A percentile compares a stretch with the other conserved stretches of the same genome.
These are phyloP conservation scores for Anastatus disparis DNA, from an alignment of 1,140 invertebrate genomes.

Conservation along the genomic window DNA sequence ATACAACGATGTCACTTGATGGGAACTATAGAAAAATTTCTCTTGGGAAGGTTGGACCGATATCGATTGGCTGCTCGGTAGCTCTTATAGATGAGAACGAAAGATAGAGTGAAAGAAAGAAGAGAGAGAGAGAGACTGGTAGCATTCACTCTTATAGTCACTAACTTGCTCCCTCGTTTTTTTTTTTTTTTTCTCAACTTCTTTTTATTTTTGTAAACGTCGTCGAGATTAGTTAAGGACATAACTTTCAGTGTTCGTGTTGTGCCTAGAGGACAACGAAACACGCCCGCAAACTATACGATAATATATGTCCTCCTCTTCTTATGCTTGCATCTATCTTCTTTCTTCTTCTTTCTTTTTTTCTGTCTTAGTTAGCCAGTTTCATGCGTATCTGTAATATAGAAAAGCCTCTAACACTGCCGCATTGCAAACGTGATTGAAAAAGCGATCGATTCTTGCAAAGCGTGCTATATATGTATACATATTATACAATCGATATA, in stretches of 20 bases:
- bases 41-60: too few relatives aligned
- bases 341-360: neutral
- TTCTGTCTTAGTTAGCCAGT: too few relatives aligned
- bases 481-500: neutral
- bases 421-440: neutral
- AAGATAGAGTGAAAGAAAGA: too few relatives aligned
- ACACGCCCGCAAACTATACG: constrained; percentile 1
- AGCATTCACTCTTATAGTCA: neutral
- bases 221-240: constrained; percentile 28
- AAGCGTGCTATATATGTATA: too few relatives aligned
- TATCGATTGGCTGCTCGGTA: constrained; percentile 28
- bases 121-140: constrained; percentile 14
- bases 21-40: too few relatives aligned
- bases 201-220: neutral
- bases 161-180: too few relatives aligned
- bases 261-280: neutral
- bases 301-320: constrained; percentile 2
- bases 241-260: constrained; percentile 13
- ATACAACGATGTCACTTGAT: neutral
- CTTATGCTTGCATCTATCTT: neutral
- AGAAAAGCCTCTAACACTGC: neutral
- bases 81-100: too few relatives aligned
- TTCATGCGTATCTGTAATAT: too few relatives aligned
- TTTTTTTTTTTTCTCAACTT: neutral
- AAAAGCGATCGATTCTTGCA: constrained; percentile 14